phyloP scores from a whole-genome alignment of 2,797 vertebrate species.

The Helarctos malayanus region DNA sequence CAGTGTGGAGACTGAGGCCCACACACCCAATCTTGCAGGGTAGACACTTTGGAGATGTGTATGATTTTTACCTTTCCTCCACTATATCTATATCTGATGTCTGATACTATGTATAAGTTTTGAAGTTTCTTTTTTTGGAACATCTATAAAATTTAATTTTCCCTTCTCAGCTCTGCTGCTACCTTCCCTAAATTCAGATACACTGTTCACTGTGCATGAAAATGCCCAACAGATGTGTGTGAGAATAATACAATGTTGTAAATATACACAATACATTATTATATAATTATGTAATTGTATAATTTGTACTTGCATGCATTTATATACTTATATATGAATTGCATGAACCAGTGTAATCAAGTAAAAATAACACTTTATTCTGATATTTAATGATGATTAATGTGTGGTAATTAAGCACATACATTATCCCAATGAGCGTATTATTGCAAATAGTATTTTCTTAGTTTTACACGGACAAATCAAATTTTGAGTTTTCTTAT shows the following conservation, averaged over 20 bases:
- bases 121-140: background rate
- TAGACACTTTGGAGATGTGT: background rate
- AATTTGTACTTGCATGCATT: background rate
- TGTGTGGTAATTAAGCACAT: background rate
- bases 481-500: background rate
- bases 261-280: background rate
- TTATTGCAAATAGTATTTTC: background rate
- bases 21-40: background rate
- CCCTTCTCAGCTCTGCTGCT: background rate
- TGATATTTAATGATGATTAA: background rate
- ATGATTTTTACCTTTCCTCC: background rate
- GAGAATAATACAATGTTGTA: background rate
- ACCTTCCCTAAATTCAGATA: background rate
- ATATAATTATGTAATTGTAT: background rate
- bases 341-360: background rate
- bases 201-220: background rate
- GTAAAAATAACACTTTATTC: background rate
- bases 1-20: too few species aligned
- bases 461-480: background rate
- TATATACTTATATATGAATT: background rate
- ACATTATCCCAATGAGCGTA: background rate
- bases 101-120: background rate
- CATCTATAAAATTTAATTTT: background rate
- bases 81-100: background rate
- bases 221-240: background rate